Evolutionary conservation across 2,888 invertebrate species (phyloP).

Genomic region (Metacarcinus magister): DNA sequence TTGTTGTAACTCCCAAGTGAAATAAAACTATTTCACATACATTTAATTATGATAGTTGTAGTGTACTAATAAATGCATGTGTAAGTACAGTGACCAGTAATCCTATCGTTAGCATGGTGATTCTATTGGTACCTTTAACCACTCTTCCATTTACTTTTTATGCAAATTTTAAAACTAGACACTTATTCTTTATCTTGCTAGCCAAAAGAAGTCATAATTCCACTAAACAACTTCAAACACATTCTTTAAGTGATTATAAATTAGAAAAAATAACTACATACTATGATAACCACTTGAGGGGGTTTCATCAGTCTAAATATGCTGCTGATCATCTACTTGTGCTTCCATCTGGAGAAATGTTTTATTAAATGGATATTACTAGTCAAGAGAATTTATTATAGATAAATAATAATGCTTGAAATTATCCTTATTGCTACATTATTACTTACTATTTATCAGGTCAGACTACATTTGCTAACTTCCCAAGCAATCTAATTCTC

Average conservation of each 20-base stretch:
- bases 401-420: constrained; percentile 1
- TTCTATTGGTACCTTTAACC: not conserved
- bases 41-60: not conserved
- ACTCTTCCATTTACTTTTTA: not conserved
- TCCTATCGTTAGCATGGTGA: not conserved
- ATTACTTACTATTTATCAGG: not conserved
- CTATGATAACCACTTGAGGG: not conserved
- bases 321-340: not conserved
- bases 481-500: not conserved
- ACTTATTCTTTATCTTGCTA: not conserved
- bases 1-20: not conserved
- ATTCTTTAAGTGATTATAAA: not conserved
- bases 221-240: not conserved
- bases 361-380: constrained; percentile 22
- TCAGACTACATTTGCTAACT: not conserved
- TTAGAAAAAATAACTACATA: not conserved
- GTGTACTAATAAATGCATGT: not conserved
- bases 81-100: not conserved
- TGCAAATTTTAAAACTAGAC: not conserved
- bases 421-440: constrained; percentile 14
- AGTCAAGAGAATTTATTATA: not conserved
- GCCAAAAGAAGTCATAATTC: not conserved
- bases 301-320: constrained; percentile 33
- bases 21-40: not conserved
- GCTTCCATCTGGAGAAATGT: constrained; percentile 18